Evolutionary conservation across 2,797 vertebrate genomes (phyloP), one percentile per base, ranked within the genome.

Genomic region (Gobionotothen gibberifrons): DNA sequence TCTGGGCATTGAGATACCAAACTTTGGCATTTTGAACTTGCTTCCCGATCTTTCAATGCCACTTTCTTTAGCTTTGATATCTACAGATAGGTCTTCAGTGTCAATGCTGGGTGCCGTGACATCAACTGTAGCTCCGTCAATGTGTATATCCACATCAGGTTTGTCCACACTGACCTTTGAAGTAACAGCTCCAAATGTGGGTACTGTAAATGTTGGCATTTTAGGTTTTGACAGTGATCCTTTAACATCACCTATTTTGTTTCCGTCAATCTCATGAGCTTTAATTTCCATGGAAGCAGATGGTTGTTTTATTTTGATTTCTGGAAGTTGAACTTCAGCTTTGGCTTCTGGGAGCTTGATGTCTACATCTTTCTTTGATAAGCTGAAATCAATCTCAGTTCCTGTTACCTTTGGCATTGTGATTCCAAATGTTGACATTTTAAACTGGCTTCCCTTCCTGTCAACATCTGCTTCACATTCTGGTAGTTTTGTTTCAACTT

Each of bases 11-110:
- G 75, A 62, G 44, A 90, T 40, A 3, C 69, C 77, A 53, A 94
- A 85, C 13, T 81, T 94, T 3, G 94, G 94, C 51, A 88, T 84
- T 49, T 93, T 83, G 21, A 95, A 93, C 62, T 89, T 90, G 16
- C 71, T 36, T 46, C 67, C 72, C 61, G 74, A 57, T 55, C 46
- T 68, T 10, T 82, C 83, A 60, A 67, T n/a, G 48, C 76, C 69
- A 40, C 13, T 3, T 76, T n/a, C 71, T 54, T 47, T 49, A 3
- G 47, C 58, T 73, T 72, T 79, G 10, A 73, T 17, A 61, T 63
- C 62, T 39, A 73, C 3, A 21, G 76, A 79, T 39, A 57, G 21
- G 4, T 10, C 39, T 43, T 75, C 19, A 64, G 36, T 63, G n/a
- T 70, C 61, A 56, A 64, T 66, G 9, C 17, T 70, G 26, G 78